Evolutionary conservation across 1,140 invertebrate species (phyloP).

Genomic region (Camponotus pennsylvanicus): DNA sequence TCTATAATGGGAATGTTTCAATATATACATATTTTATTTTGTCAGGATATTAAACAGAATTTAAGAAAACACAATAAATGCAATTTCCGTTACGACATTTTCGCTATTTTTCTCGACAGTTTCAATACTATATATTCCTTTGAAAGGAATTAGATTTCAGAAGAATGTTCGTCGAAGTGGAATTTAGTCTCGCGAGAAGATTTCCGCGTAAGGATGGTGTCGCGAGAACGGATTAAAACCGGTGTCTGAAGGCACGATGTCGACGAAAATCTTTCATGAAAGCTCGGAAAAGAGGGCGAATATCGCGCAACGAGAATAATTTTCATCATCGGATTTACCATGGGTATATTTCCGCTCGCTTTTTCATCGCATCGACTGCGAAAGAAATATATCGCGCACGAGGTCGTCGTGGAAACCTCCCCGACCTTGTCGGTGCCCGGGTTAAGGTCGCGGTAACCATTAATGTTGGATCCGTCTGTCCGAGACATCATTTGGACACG

Average conservation of each 20-base stretch:
- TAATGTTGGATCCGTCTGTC: constrained; percentile 9
- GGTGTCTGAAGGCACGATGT: constrained; percentile 19
- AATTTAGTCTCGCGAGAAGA: constrained; percentile 22
- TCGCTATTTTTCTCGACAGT: not conserved
- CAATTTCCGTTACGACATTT: not conserved
- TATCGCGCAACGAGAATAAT: constrained; percentile 25
- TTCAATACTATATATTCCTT: not conserved
- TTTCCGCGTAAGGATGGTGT: not conserved
- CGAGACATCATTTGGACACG: constrained; percentile 16
- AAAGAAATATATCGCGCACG: constrained; percentile 7
- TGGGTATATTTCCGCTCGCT: constrained; percentile 7
- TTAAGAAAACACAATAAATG: not conserved
- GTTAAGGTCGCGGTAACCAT: constrained; percentile 48
- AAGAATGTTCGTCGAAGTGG: constrained; percentile 1
- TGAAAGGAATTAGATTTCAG: constrained; percentile 23
- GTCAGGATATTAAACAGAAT: not conserved
- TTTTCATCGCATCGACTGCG: constrained; percentile 14
- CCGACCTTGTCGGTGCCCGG: constrained; percentile 20
- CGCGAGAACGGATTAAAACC: constrained; percentile 42
- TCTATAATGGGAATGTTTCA: not conserved
- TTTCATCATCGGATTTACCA: constrained; percentile 43
- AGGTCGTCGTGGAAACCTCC: constrained; percentile 19
- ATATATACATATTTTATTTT: not conserved
- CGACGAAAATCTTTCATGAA: constrained; percentile 57
- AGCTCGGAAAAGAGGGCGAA: not conserved